Evolutionary conservation across 2,888 invertebrate genomes (phyloP), one percentile per base, ranked within the genome.

Genomic region (Polylopha cassiicola): DNA sequence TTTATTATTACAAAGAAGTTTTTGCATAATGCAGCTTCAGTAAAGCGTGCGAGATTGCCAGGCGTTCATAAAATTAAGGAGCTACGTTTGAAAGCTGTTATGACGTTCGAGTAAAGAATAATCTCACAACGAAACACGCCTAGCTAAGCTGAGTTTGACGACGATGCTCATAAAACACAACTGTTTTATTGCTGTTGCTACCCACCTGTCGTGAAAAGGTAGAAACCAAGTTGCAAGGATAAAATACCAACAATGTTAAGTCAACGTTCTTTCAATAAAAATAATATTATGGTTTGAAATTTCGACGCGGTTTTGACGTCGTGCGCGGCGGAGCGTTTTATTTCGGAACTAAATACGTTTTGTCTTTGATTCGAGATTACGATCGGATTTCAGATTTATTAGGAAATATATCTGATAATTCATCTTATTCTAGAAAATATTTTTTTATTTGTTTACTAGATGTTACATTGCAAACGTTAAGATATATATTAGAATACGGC

Each of bases 121-220:
- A 37, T 43, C 32, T 43, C 13, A 63, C 64, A 59, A 64, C 63
- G 62, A 62, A 67, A 52, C 51, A 47, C 48, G 53, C 52, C 37
- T 46, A 45, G 48, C 64, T 57, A 57, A 61, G 66, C 66, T 65
- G 38, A 58, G 62, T 76, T 76, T 74, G 70, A 76, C 68, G 60
- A 53, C 50, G 68, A 70, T 60, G 59, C 56, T 59, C 64, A 65
- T 80, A 79, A 80, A 80, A 70, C 65, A 54, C 53, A 65, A 69
- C 62, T 65, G 63, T 71, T 78, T 79, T 73, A 78, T 67, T 73
- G 54, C 59, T 50, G 46, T 55, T 52, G 46, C 55, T 48, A 57
- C 50, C 54, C 61, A 65, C 63, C 61, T 65, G 61, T 53, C 46
- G 44, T 52, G 52, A 49, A 58, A 54, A 47, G 23, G 43, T 39